Base-by-base conservation (phyloP, 2,113 vertebrate species). In the Psammodynastes pulverulentus region DNA sequence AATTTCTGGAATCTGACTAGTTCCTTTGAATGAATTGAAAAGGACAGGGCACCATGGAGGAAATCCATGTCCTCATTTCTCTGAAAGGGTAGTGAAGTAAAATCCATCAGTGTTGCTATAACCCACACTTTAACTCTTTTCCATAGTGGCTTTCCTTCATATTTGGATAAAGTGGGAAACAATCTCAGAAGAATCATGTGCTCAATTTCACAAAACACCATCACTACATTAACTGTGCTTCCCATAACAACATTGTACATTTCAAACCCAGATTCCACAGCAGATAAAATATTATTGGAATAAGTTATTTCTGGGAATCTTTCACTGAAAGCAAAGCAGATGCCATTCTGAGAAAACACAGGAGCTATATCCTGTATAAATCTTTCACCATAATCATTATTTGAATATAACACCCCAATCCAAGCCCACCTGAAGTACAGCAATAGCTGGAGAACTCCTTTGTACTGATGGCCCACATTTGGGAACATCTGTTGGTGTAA, bases 361-460 rank as follows among this genome's bases (percentile, higher is more conserved):
- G 34, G 49, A n/a, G 79, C 2, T n/a, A 93, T 21, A 0, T 56
- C 34, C 23, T 19, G n/a, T 3, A 93, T 17, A 21, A 91, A 90
- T 5, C 21, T 79, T 24, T 92, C 56, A 13, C 86, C 84, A 79
- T 21, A 84, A 9, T 92, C 24, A 67, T 92, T 79, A 48, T 92
- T 62, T 9, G 84, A 34, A 43, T n/a, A 9, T 12, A 94, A 13
- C 2, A 92, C 19, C 0, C 84, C 92, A 56, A 94, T 84, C 86
- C 85, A 94, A 0, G 17, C 89, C 94, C 94, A 95, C 12, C 29
- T 58, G 49, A 94, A 94, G 51, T 94, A 29, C 4, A 93, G 53
- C 39, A 94, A 10, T 29, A 94, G n/a, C 2, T 49, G 29, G 13
- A 90, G 9, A 4, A 95, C 39, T 0, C 84, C 93, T 9, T 19